phyloP scores from a whole-genome alignment of 2,888 invertebrate species.

The Apoderus coryli region DNA sequence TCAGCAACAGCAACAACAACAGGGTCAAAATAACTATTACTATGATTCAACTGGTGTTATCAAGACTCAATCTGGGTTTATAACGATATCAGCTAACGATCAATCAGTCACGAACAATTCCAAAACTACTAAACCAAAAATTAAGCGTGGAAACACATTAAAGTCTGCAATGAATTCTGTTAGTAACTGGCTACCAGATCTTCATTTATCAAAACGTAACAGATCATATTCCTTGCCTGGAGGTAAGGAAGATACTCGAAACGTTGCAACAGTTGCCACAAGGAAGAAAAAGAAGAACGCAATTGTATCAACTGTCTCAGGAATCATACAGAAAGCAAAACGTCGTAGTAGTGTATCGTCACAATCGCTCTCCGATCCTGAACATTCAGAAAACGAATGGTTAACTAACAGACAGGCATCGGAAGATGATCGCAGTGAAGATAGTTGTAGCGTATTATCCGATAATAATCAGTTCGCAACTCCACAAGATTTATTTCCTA shows the following conservation, averaged over 20 bases:
- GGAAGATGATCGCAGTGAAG: slow-evolving; percentile 49
- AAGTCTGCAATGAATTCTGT: slow-evolving; percentile 63
- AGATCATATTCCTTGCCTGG: slow-evolving; percentile 72
- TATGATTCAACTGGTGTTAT: slow-evolving; percentile 43
- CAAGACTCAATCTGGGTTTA: slow-evolving; percentile 64
- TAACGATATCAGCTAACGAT: slow-evolving; percentile 51
- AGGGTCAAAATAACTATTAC: too few relatives aligned
- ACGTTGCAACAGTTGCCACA: slow-evolving; percentile 23
- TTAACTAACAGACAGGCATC: slow-evolving; percentile 51
- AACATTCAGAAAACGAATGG: slow-evolving; percentile 63
- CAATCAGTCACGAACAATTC: slow-evolving; percentile 36
- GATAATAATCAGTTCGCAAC: slow-evolving; percentile 46
- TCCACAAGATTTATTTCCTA: slow-evolving; percentile 51
- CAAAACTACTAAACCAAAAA: too few relatives aligned
- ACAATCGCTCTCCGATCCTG: slow-evolving; percentile 50
- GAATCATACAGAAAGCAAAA: slow-evolving; percentile 73
- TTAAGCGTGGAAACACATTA: slow-evolving; percentile 48
- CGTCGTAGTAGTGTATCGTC: slow-evolving; percentile 41
- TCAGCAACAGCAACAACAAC: slow-evolving; percentile 25
- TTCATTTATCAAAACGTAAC: slow-evolving; percentile 61
- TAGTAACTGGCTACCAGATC: slow-evolving; percentile 67
- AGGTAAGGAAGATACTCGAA: slow-evolving; percentile 39
- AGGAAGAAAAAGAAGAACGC: slow-evolving; percentile 66
- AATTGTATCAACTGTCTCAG: slow-evolving; percentile 71
- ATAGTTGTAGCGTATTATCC: slow-evolving; percentile 43